Conservation (phyloP, 2,888 invertebrate species). For the Zele albiditarsus region DNA sequence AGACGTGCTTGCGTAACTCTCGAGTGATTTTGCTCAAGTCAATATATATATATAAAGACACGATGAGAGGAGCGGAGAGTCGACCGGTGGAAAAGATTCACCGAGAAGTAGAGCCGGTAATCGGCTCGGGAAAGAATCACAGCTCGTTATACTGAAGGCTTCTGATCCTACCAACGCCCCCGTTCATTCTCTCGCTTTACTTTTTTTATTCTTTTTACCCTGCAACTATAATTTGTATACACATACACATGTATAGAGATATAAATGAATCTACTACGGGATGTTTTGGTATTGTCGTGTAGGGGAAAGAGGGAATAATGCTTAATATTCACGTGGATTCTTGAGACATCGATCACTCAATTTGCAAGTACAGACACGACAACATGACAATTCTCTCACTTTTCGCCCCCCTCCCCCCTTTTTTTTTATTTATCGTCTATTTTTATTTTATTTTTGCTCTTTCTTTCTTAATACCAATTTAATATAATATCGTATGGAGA, state of each 20-base stretch:
- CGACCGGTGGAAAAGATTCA: conserved; percentile 16
- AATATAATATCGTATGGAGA: no score
- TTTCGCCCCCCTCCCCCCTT: not conserved
- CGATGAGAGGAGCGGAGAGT: conserved; percentile 7
- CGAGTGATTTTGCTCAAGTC: not conserved
- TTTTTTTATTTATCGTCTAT: not conserved
- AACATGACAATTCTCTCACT: not conserved
- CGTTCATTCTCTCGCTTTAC: not conserved
- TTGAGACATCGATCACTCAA: conserved; percentile 36
- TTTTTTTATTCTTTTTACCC: not conserved
- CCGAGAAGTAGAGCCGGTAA: conserved; percentile 21
- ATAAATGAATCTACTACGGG: not conserved
- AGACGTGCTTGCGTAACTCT: conserved; percentile 9
- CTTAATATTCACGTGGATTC: conserved; percentile 37
- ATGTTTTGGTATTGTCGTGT: conserved; percentile 2
- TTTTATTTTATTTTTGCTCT: no score
- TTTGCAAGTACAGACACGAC: not conserved
- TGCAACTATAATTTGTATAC: not conserved
- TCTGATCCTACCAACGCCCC: conserved; percentile 15
- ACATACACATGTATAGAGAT: not conserved
- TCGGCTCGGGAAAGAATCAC: conserved; percentile 40
- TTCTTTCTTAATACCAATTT: no score
- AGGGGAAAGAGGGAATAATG: conserved; percentile 13
- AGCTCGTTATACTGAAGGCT: conserved; percentile 30
- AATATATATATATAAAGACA: not conserved